These are phyloP conservation scores for Sepioteuthis lessoniana DNA, from an alignment of 2,888 invertebrate genomes.

Conservation along the genomic window DNA sequence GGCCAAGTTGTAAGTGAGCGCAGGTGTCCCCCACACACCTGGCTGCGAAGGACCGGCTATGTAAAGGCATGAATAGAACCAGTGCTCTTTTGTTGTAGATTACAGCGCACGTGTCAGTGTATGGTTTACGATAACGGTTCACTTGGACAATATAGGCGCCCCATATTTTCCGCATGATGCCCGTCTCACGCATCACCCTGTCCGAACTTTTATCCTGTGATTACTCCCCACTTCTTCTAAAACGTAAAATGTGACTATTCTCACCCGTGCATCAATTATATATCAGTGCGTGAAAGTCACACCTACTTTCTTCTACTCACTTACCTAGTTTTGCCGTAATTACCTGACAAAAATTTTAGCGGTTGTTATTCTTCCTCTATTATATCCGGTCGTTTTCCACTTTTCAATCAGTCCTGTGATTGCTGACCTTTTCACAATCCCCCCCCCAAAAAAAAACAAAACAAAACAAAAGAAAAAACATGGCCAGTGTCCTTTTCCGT, in stretches of 20 bases:
- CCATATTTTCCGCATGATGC: not conserved
- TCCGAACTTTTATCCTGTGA: not conserved
- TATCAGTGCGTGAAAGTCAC: not conserved
- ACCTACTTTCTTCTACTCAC: not conserved
- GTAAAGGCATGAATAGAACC: not conserved
- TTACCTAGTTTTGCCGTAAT: not conserved
- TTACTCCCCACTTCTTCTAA: not conserved
- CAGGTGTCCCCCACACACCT: slow-evolving; percentile 33
- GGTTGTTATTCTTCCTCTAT: not conserved
- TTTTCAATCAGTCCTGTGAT: no score
- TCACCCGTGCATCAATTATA: not conserved
- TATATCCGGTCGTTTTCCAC: no score
- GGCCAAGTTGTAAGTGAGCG: not conserved
- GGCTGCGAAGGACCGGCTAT: not conserved
- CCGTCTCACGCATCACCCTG: not conserved
- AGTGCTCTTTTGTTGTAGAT: not conserved
- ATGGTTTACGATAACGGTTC: not conserved
- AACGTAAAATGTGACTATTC: not conserved
- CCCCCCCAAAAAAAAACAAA: no score
- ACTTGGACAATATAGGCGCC: not conserved
- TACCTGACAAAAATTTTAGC: not conserved
- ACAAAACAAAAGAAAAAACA: not conserved
- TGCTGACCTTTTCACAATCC: no score
- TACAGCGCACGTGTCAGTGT: slow-evolving; percentile 12
- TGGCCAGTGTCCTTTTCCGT: not conserved